These are phyloP conservation scores for Tinea trinotella DNA, from an alignment of 2,888 invertebrate species.

Conservation along the genomic window DNA sequence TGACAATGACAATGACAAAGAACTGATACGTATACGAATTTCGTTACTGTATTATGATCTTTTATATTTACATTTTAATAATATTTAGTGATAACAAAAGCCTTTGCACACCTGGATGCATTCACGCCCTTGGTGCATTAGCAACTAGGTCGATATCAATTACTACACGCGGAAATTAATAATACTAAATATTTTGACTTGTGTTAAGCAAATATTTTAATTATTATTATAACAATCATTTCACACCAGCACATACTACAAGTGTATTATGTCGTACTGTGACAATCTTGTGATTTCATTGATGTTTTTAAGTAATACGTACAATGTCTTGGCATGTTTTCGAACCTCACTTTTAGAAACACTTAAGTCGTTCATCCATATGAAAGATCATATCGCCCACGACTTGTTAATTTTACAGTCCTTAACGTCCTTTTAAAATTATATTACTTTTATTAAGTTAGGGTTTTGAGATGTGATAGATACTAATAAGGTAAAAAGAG, in stretches of 20 bases:
- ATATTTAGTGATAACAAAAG: background rate
- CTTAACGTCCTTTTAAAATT: no score
- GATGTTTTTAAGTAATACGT: constrained; percentile 5
- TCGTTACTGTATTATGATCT: no score
- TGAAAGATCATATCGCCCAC: no score
- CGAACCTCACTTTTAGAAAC: constrained; percentile 2
- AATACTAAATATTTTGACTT: background rate
- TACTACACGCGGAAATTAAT: background rate
- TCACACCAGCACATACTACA: no score
- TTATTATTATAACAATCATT: background rate
- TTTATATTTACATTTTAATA: background rate
- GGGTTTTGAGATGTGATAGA: no score
- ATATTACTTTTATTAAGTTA: no score
- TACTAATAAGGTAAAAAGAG: no score
- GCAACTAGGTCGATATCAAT: background rate
- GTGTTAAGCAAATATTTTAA: background rate
- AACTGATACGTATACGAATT: no score
- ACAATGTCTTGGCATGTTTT: constrained; percentile 1
- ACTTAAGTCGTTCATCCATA: no score
- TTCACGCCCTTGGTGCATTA: background rate
- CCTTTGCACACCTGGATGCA: background rate
- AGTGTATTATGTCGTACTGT: no score
- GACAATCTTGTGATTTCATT: background rate
- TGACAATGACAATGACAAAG: no score
- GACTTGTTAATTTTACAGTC: no score